Evolutionary conservation across 2,797 vertebrate species (phyloP), one percentile per base, ranked within the genome.

Genomic region (Syngnathus acus): DNA sequence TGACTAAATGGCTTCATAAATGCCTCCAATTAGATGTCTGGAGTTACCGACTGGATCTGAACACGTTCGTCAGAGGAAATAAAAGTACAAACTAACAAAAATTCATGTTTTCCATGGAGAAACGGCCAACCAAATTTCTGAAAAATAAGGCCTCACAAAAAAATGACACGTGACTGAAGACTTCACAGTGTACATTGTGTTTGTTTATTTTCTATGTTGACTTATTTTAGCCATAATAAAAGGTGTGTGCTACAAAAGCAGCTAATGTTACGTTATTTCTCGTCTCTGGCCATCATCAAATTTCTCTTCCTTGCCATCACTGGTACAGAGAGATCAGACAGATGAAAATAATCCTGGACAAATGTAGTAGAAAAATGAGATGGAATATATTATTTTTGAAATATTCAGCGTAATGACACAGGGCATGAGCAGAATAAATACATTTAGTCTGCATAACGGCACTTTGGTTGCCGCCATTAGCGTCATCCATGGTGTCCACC

Each of bases 1-100:
- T 51, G 65, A 71, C 78, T 63, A 23, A 78, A 62, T 7, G 21
- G 69, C 65, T 64, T 47, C 5, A 76, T 53, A 80, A 82, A 72
- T 71, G 55, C 51, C 67, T 72, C 38, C 66, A 81, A 80, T 84
- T 43, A 45, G 72, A 78, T 26, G 71, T 79, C 78, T 78, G 70
- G 69, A 75, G 71, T 63, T 58, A 64, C 40, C 51, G 21, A 42
- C 3, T 13, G 26, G 37, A 68, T 39, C 55, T 68, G 48, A 69
- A 43, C 57, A 26, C 4, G 23, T 54, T 39, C 9, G n/a, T 61
- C 37, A 42, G 8, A 40, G 38, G 10, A 61, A 23, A 43, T 43
- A 23, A 37, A 57, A 9, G 23, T 26, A 26, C 11, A 9, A 23
- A 2, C 39, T 42, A 23, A 21, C 59, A n/a, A 42, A 42, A 61